A percentile compares a stretch with the other conserved stretches of the same genome.
Evolutionary conservation across 2,888 invertebrate genomes (phyloP).

Genomic region (Chloroclysta siterata): DNA sequence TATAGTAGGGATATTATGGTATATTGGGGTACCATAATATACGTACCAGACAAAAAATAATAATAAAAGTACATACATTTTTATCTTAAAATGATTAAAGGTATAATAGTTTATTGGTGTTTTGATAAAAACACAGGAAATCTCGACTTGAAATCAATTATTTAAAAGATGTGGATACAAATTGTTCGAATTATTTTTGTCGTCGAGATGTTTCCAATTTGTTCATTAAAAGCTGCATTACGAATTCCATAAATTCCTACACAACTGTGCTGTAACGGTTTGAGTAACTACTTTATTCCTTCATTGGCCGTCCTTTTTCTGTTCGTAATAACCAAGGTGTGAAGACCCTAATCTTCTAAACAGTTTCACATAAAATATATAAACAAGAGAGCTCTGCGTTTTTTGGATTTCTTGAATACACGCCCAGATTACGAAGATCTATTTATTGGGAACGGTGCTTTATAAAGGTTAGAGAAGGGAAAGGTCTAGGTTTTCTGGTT

Average conservation of each 20-base stretch:
- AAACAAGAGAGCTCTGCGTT: slow-evolving; percentile 5
- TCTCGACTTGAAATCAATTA: too few relatives aligned
- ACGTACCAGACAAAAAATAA: too few relatives aligned
- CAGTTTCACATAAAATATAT: not conserved
- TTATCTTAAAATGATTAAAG: too few relatives aligned
- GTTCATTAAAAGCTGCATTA: slow-evolving; percentile 18
- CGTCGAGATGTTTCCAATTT: slow-evolving; percentile 8
- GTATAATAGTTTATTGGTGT: too few relatives aligned
- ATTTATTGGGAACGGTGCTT: not conserved
- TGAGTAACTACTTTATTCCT: slow-evolving; percentile 37
- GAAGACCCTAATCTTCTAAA: slow-evolving; percentile 18
- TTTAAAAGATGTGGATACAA: too few relatives aligned
- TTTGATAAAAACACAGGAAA: too few relatives aligned
- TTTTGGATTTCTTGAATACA: slow-evolving; percentile 16
- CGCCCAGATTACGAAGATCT: slow-evolving; percentile 14
- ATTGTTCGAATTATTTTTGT: too few relatives aligned
- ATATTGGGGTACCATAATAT: too few relatives aligned
- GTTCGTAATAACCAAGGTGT: slow-evolving; percentile 27
- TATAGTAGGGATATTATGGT: too few relatives aligned
- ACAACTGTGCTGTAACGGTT: slow-evolving; percentile 31
- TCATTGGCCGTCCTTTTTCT: slow-evolving; percentile 40
- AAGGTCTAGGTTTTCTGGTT: slow-evolving; percentile 29
- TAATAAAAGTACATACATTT: too few relatives aligned
- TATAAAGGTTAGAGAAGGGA: not conserved
- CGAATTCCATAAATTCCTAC: slow-evolving; percentile 32